A percentile compares a stretch with the other conserved stretches of the same genome.
Evolutionary conservation across 2,797 vertebrate species (phyloP).

Genomic region (Astyanax mexicanus): DNA sequence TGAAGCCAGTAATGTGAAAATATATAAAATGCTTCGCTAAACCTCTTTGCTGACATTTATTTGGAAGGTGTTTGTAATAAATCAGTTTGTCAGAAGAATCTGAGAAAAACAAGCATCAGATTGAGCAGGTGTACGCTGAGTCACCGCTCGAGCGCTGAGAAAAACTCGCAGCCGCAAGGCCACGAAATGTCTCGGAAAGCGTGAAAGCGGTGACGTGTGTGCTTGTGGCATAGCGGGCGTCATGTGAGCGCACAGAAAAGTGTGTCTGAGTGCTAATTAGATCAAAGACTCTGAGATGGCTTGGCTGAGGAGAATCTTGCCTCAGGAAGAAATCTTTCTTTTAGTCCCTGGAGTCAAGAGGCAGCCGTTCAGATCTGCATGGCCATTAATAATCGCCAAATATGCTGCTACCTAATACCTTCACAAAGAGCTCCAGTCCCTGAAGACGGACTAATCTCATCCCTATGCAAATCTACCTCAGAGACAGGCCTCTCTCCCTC

Average conservation of each 20-base stretch:
- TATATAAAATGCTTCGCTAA: background rate
- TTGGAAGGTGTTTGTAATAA: background rate
- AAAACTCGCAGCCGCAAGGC: background rate
- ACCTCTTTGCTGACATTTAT: background rate
- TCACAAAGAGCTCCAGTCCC: slow-evolving; percentile 7
- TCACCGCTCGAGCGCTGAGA: background rate
- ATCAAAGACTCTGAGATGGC: slow-evolving; percentile 11
- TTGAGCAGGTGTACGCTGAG: slow-evolving; percentile 12
- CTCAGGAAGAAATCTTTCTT: slow-evolving; percentile 12
- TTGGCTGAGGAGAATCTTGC: background rate
- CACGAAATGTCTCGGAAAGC: background rate
- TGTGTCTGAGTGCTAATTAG: slow-evolving; percentile 26
- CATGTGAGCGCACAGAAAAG: background rate
- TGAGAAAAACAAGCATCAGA: background rate
- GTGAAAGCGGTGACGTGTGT: background rate
- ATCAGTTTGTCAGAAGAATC: background rate
- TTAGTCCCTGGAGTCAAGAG: slow-evolving; percentile 23
- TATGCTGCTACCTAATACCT: slow-evolving; percentile 5
- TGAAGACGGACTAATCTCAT: slow-evolving; percentile 12
- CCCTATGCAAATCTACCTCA: slow-evolving; percentile 19
- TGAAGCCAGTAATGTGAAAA: background rate
- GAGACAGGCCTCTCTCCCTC: background rate
- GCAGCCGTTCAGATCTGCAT: slow-evolving; percentile 2
- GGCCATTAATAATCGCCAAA: slow-evolving; percentile 15
- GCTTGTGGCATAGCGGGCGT: background rate